Conservation (phyloP, 2,113 vertebrate genomes). For the Indicator maculatus region DNA sequence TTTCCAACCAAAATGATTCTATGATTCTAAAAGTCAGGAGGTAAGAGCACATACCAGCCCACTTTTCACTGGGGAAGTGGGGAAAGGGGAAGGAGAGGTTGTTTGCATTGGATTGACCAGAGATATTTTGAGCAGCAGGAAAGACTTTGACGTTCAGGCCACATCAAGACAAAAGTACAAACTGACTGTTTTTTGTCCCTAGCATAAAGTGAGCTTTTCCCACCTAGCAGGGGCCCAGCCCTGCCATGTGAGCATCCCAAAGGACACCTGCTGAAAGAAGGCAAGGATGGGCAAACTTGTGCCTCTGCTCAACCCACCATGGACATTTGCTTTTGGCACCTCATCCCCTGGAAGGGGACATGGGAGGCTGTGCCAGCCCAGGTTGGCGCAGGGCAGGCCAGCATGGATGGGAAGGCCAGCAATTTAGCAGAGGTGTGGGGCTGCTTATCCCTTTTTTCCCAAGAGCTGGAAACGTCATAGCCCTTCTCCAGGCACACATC, state of each 20-base stretch:
- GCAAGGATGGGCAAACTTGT: not conserved
- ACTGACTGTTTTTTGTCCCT: not conserved
- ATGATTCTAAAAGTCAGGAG: not conserved
- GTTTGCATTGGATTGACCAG: not conserved
- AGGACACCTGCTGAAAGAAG: not conserved
- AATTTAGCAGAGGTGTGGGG: not conserved
- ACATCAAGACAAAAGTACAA: not conserved
- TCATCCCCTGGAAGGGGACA: not conserved
- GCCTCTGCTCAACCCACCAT: rapidly evolving
- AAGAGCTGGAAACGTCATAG: not conserved
- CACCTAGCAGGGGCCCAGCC: rapidly evolving
- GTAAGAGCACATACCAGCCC: not conserved
- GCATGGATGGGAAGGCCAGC: not conserved
- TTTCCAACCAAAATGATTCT: no score
- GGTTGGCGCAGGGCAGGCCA: not conserved
- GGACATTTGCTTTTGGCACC: not conserved
- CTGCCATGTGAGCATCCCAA: not conserved
- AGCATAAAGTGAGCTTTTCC: not conserved
- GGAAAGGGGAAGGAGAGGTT: not conserved
- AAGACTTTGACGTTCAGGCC: not conserved
- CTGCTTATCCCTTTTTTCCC: not conserved
- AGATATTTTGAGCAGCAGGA: not conserved
- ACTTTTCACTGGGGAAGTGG: not conserved
- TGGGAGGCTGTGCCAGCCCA: not conserved
- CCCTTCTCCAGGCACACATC: not conserved